Percentiles rank a stretch among this genome's conserved stretches.
Conservation (phyloP, 2,113 vertebrate genomes). For the Chaetodon trifascialis region DNA sequence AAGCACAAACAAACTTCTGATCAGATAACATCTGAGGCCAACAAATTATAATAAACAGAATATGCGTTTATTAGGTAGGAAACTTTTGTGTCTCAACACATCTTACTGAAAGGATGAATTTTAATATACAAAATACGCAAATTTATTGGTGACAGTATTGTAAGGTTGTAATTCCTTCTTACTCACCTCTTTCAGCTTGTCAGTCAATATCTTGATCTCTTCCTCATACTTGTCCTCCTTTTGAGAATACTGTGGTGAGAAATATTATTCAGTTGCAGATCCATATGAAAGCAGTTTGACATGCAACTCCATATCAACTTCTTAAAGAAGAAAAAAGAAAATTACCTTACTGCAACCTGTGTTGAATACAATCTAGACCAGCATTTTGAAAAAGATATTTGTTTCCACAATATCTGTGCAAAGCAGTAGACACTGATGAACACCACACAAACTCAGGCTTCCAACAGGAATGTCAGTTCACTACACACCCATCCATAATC, state of each 20-base stretch:
- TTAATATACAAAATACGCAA: too few species aligned
- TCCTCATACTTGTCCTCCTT: conserved; percentile 99
- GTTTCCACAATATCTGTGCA: neutral
- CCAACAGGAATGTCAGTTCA: too few species aligned
- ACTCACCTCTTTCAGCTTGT: conserved; percentile 97
- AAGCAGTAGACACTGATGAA: neutral
- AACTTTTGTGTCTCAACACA: neutral
- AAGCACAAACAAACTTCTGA: neutral
- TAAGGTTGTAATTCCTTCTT: conserved; percentile 8
- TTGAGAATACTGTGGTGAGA: conserved; percentile 91
- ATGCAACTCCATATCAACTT: neutral
- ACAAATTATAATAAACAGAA: neutral
- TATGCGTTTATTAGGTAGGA: neutral
- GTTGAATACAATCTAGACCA: neutral
- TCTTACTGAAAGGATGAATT: too few species aligned
- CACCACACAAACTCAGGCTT: neutral
- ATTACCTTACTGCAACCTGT: neutral
- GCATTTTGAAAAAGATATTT: neutral
- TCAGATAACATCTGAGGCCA: neutral
- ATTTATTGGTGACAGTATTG: neutral
- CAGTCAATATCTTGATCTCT: conserved; percentile 97
- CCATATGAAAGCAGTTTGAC: neutral
- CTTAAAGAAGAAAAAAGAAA: too few species aligned
- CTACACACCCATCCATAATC: neutral
- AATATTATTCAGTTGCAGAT: neutral